Evolutionary conservation across 37 sponge, comb jelly and placozoan species (phyloP).

Genomic region (Dysidea cf. avara): DNA sequence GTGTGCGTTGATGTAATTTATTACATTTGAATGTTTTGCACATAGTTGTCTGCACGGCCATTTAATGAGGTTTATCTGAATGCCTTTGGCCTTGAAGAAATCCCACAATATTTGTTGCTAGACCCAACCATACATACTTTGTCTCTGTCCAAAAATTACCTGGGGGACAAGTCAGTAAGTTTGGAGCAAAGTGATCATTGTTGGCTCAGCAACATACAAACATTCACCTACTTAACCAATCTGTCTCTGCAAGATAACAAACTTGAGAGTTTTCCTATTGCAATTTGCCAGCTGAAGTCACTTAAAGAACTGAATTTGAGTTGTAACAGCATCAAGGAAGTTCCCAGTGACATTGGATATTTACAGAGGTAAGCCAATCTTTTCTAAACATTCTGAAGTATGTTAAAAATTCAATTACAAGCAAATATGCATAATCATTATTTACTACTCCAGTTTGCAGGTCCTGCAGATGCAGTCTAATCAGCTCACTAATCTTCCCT

Average conservation of each 20-base stretch:
- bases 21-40: no score
- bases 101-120: constrained; percentile 80
- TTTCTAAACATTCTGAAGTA: no score
- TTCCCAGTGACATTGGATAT: constrained; percentile 57
- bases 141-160: constrained; percentile 71
- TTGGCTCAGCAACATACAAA: constrained; percentile 69
- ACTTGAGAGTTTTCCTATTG: constrained; percentile 69
- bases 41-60: no score
- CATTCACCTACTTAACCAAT: constrained; percentile 57
- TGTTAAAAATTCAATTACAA: no score
- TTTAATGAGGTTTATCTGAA: constrained; percentile 36
- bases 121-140: constrained; percentile 64
- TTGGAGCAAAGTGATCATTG: constrained; percentile 30
- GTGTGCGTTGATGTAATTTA: no score
- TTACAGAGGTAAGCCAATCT: constrained; percentile 53
- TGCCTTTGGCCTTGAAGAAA: constrained; percentile 63
- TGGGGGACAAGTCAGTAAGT: constrained; percentile 35
- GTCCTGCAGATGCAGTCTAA: constrained; percentile 82
- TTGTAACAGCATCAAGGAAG: constrained; percentile 41
- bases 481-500: constrained; percentile 59
- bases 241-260: constrained; percentile 77
- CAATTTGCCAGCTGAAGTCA: constrained; percentile 44
- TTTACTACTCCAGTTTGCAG: constrained; percentile 57
- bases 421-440: no score
- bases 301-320: constrained; percentile 65